Conservation (phyloP, 2,797 vertebrate species). For the Chloroceryle inda region DNA sequence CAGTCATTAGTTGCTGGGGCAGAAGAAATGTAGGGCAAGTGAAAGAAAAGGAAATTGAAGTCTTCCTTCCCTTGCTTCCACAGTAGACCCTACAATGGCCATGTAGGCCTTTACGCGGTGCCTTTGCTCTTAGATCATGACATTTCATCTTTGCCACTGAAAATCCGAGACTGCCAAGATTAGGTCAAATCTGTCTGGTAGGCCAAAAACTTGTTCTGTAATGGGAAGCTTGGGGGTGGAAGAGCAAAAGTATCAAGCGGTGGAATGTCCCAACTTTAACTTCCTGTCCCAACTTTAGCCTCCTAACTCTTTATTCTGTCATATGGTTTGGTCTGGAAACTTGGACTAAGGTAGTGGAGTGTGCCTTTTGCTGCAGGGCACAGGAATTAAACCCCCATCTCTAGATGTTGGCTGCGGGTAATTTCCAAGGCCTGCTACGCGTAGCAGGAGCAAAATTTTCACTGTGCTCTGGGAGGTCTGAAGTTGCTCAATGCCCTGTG, state of each 20-base stretch:
- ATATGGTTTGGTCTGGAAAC: not conserved
- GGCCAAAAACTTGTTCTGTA: not conserved
- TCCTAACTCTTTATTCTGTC: not conserved
- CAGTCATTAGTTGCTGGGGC: not conserved
- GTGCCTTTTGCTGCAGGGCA: not conserved
- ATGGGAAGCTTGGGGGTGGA: not conserved
- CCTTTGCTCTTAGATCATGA: not conserved
- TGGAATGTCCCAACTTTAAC: not conserved
- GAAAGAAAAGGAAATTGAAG: not conserved
- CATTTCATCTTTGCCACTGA: not conserved
- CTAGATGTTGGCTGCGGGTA: not conserved
- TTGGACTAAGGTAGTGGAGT: not conserved
- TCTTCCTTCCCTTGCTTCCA: not conserved
- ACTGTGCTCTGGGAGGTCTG: not conserved
- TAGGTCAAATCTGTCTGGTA: not conserved
- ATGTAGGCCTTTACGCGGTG: not conserved
- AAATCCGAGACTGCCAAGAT: not conserved
- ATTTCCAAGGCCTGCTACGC: not conserved
- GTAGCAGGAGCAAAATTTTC: not conserved
- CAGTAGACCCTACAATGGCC: not conserved
- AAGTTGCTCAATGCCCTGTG: accelerated
- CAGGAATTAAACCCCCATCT: not conserved
- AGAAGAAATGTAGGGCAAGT: not conserved
- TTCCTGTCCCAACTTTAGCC: not conserved
- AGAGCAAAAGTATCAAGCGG: not conserved